Conservation (phyloP, 2,888 invertebrate genomes). For the Anthophora plumipes region DNA sequence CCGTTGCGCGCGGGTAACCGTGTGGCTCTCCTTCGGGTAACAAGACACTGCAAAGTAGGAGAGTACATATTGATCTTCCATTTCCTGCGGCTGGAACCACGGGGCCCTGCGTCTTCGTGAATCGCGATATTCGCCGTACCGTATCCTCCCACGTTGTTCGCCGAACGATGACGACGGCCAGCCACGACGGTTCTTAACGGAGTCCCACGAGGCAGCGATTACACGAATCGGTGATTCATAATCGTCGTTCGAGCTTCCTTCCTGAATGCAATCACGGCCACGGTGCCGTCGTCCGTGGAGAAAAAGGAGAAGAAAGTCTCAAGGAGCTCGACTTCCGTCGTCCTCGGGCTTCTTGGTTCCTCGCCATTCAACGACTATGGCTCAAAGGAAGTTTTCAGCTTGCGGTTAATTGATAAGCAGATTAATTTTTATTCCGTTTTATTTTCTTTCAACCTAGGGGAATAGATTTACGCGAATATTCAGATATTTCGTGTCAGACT, state of each 20-base stretch:
- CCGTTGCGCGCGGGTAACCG: conserved; percentile 19
- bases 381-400: background rate
- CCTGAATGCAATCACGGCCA: conserved; percentile 48
- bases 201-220: conserved; percentile 65
- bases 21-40: conserved; percentile 26
- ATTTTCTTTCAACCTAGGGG: too few relatives aligned
- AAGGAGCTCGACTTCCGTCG: background rate
- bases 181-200: conserved; percentile 30
- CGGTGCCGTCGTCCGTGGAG: conserved; percentile 2
- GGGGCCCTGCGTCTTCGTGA: conserved; percentile 43
- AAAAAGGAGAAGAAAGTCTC: conserved; percentile 29
- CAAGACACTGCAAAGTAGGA: conserved; percentile 47
- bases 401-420: background rate
- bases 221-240: conserved; percentile 72
- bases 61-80: conserved; percentile 64
- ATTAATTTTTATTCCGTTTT: background rate
- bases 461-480: background rate
- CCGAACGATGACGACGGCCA: conserved; percentile 62
- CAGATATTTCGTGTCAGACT: too few relatives aligned
- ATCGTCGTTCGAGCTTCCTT: conserved; percentile 59
- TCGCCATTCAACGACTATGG: background rate
- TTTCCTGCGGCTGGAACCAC: conserved; percentile 54
- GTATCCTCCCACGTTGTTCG: conserved; percentile 68
- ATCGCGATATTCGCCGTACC: conserved; percentile 60
- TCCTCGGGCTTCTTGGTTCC: background rate